Base-by-base conservation (phyloP, 2,113 vertebrate genomes). In the Taxidea taxus region DNA sequence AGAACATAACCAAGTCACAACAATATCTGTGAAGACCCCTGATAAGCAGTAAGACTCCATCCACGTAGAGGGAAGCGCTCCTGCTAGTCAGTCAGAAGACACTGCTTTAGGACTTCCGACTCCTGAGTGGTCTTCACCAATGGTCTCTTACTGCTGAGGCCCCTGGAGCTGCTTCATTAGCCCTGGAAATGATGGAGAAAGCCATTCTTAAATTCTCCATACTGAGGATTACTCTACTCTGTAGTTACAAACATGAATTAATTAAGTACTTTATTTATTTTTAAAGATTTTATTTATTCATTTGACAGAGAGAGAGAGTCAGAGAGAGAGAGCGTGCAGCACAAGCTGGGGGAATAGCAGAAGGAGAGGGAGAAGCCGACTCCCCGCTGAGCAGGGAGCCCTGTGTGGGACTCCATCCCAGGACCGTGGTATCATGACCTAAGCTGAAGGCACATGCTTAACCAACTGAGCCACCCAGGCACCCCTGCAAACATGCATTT, bases 51-150 rank as follows among this genome's bases (percentile, higher is more conserved):
- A 58, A 82, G 13, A 12, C 4, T 7, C 5, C 25, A 0, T 13
- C 21, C 3, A 75, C 3, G 9, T 6, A 8, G 10, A 78, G 7
- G 0, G 1, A 3, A 44, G 4, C 10, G 10, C 29, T 29, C 7
- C 18, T 2, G 3, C 3, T 5, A 16, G 9, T 16, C 37, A 54
- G 1, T 64, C 25, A 47, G 21, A 91, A 47, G 7, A 15, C 4
- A 18, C 12, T 42, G 25, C 18, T 72, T 49, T 11, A 34, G 39
- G 34, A 70, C 21, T 15, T 34, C 12, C 20, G 31, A 23, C 20
- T 64, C 25, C 18, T 72, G 18, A 39, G 29, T 42, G 66, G 2
- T 37, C 58, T 21, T 86, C 7, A 68, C 14, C 47, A 21, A 23
- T 15, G 39, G 5, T 56, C 27, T 84, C 16, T 62, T 39, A 34